A percentile compares a stretch with the other conserved stretches of the same genome.
Conservation (phyloP, 2,888 invertebrate species). For the Masnerella sp. region DNA sequence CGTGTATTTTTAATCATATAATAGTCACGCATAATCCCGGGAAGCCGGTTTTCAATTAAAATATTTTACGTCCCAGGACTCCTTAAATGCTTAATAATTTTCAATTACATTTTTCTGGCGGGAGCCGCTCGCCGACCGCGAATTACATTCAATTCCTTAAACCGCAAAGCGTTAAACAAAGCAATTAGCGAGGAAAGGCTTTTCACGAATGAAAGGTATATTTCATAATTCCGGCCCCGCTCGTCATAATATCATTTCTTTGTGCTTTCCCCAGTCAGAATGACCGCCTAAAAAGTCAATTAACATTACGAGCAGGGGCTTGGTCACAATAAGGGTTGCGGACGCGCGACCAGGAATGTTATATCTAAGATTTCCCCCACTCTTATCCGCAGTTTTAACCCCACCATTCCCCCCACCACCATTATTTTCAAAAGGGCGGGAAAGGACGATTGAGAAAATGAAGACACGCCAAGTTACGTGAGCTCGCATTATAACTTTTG, state of each 20-base stretch:
- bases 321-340: constrained; percentile 57
- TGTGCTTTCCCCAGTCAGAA: constrained; percentile 48
- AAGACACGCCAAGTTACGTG: constrained; percentile 72
- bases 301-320: constrained; percentile 68
- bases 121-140: constrained; percentile 22
- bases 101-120: constrained; percentile 40
- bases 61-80: no score
- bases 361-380: constrained; percentile 52
- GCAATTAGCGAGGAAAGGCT: constrained; percentile 52
- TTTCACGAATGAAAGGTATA: constrained; percentile 56
- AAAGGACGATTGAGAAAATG: constrained; percentile 52
- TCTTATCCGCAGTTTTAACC: no score
- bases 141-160: constrained; percentile 53
- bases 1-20: no score
- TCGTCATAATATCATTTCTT: constrained; percentile 53
- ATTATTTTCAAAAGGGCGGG: no score
- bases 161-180: constrained; percentile 55
- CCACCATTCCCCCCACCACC: no score
- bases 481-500: constrained; percentile 68
- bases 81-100: no score
- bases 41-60: no score
- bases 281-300: constrained; percentile 67
- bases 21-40: no score
- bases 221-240: constrained; percentile 51
- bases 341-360: constrained; percentile 55